A percentile compares a stretch with the other conserved stretches of the same genome.
These are phyloP conservation scores for Meghimatium bilineatum DNA, from an alignment of 2,888 invertebrate species.

Conservation along the genomic window DNA sequence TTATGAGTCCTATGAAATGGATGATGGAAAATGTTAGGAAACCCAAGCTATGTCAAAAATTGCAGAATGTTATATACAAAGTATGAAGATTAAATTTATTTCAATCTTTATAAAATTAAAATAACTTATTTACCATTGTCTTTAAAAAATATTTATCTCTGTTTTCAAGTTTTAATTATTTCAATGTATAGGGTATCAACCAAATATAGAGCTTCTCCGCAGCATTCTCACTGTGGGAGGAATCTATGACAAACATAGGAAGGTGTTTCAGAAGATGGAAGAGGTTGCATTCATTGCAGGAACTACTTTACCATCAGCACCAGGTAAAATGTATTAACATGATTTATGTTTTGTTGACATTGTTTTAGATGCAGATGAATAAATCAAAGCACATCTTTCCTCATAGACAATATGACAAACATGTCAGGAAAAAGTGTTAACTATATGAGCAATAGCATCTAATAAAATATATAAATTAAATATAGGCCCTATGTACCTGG, in stretches of 20 bases:
- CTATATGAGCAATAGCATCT: no score
- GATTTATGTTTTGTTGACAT: neutral
- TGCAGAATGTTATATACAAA: neutral
- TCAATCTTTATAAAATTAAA: neutral
- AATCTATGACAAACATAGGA: slow-evolving; percentile 68
- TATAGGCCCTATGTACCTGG: no score
- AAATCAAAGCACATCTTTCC: neutral
- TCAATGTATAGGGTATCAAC: slow-evolving; percentile 64
- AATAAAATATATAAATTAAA: no score
- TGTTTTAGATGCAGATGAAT: neutral
- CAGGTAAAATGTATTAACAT: slow-evolving; percentile 60
- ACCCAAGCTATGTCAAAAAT: neutral
- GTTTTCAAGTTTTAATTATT: neutral
- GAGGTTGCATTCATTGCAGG: slow-evolving; percentile 70
- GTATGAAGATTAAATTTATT: neutral
- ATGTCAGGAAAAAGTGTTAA: no score
- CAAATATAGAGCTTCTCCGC: slow-evolving; percentile 72
- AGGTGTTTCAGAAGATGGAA: slow-evolving; percentile 66
- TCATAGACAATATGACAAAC: no score
- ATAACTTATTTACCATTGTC: neutral
- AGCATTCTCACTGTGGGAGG: slow-evolving; percentile 67
- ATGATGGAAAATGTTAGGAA: no score
- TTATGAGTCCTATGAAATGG: no score
- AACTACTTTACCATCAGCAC: slow-evolving; percentile 68
- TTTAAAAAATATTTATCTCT: neutral